Evolutionary conservation across 2,113 vertebrate species (phyloP), one percentile per base, ranked within the genome.

Genomic region (Apaloderma vittatum): DNA sequence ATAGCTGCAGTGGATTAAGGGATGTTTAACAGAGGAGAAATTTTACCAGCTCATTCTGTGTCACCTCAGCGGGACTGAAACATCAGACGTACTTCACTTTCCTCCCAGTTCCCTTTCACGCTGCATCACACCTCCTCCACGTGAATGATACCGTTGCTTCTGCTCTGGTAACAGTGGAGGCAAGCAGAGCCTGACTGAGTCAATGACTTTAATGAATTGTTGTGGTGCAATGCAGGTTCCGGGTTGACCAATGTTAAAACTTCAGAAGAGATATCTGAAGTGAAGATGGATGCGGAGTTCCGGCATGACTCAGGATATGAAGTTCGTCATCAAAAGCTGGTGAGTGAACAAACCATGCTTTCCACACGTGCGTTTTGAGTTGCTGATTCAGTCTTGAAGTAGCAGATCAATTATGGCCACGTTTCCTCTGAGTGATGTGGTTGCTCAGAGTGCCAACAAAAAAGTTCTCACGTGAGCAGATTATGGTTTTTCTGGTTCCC

Each of bases 321-420:
- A 98, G 99, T 99, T 81, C 99, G 99, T 97, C 99, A 99, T 97
- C 99, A 99, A 96, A 99, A 99, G 97, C 97, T 99, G 99, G 99
- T 99, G 96, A 79, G 97, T 91, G 37, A 66, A 45, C 20, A 43
- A 19, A 18, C 15, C 27, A 20, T 8, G 32, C 29, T 89, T 86
- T 91, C 57, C 83, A 18, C 8, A 0, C 0, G 0, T 43, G 52
- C 1, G 0, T 40, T 68, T 58, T 26, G 46, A 84, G 70, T n/a
- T 49, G 52, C 32, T 63, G 65, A 45, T 74, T 79, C 34, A 32
- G 0, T 62, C 43, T 29, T 34, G 32, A 90, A 7, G 21, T 73
- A 30, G 16, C 23, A 45, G 71, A 23, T 51, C 36, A 57, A 1
- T 55, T 59, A 9, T 3, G 13, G 30, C 29, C 20, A 0, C 22